phyloP scores from a whole-genome alignment of 2,888 invertebrate species.

The Ceramica pisi region DNA sequence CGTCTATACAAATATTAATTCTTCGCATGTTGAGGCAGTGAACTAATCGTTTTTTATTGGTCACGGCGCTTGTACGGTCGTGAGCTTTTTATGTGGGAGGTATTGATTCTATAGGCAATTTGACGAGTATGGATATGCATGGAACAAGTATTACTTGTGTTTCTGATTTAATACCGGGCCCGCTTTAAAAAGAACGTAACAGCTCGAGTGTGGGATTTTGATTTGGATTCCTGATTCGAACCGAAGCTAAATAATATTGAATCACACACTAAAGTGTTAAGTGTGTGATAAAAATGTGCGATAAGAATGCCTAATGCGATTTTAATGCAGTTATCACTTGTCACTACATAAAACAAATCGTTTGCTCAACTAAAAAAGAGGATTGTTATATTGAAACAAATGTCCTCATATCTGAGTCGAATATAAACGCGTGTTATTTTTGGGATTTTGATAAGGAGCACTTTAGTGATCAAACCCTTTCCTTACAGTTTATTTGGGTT shows the following conservation, averaged over 20 bases:
- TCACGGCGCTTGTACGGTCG: slow-evolving; percentile 73
- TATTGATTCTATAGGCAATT: slow-evolving; percentile 70
- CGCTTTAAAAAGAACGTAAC: slow-evolving; percentile 46
- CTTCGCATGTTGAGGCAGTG: slow-evolving; percentile 79
- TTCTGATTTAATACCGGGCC: slow-evolving; percentile 63
- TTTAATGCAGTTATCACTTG: slow-evolving; percentile 61
- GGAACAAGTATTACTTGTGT: slow-evolving; percentile 63
- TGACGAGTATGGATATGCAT: slow-evolving; percentile 69
- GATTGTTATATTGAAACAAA: slow-evolving; percentile 51
- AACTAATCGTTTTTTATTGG: slow-evolving; percentile 84
- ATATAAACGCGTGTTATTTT: slow-evolving; percentile 59
- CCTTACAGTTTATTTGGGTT: slow-evolving; percentile 54
- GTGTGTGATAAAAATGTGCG: slow-evolving; percentile 50
- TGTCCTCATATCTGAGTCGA: slow-evolving; percentile 50
- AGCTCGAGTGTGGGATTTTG: slow-evolving; percentile 54
- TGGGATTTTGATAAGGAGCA: slow-evolving; percentile 62
- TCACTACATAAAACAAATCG: slow-evolving; percentile 59
- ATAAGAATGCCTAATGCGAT: slow-evolving; percentile 55
- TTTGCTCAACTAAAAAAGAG: slow-evolving; percentile 57
- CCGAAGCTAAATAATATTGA: slow-evolving; percentile 51
- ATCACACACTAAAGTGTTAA: slow-evolving; percentile 49
- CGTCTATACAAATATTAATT: slow-evolving; percentile 88
- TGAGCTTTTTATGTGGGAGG: slow-evolving; percentile 78
- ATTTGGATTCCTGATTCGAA: slow-evolving; percentile 57
- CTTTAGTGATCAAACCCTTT: slow-evolving; percentile 62